Base-by-base conservation (phyloP, 2,797 vertebrate genomes). In the Amphiprion clarkii region DNA sequence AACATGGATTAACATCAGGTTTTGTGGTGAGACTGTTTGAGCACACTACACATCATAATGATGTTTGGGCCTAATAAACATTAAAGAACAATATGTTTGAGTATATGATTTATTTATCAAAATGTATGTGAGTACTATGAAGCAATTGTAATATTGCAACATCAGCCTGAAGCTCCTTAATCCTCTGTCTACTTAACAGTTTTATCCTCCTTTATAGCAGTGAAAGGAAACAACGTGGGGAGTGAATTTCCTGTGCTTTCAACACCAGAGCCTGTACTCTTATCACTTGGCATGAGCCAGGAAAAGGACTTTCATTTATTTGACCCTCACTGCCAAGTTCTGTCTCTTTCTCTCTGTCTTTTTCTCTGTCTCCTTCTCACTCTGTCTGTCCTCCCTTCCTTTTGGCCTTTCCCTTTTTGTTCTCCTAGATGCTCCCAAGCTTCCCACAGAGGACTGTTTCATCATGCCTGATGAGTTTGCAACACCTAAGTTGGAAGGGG, bases 391-490 rank as follows among this genome's bases (percentile, higher is more conserved):
- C 74, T 64, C 69, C 76, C 81, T 87, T 86, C 69, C 65, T 36
- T 48, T 63, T 39, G 17, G 42, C 66, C 64, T 72, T 44, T 68
- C 36, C 82, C 21, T 74, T 73, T 80, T 39, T 57, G 2, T 63
- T 25, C 54, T 80, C 58, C 46, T 87, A 99, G 98, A 97, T 84
- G 86, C 96, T 89, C 97, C 97, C 75, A 94, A 95, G 76, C 96
- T 96, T 86, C 97, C 96, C 25, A 66, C 89, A 23, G 94, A 93
- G 74, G 96, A 97, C 61, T 79, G 74, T 1, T 96, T 96, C 73
- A 82, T 96, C 78, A 94, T 92, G 87, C 90, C 95, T 0, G 97
- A 99, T 69, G 97, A 98, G 88, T 97, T 97, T 8, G 91, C 86
- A 23, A 78, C 81, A 16, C 75, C 87, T 0, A 82, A 74, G 6